phyloP scores from a whole-genome alignment of 1,140 invertebrate species.

The Drosophila melanogaster region Release_6_plus_ISO1_MT NT_033777.3:26470501-26471000 shows the following conservation, averaged over 20 bases:
- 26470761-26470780: conserved; percentile 78
- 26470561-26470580: conserved; percentile 23
- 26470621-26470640: conserved; percentile 60
- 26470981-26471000: conserved; percentile 43
- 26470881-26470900: conserved; percentile 51
- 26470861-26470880: not conserved
- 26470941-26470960: conserved; percentile 40
- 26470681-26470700: conserved; percentile 65
- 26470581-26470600: conserved; percentile 48
- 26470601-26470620: conserved; percentile 66
- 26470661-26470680: conserved; percentile 65
- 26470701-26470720: conserved; percentile 72
- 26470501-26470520: conserved; percentile 65
- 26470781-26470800: conserved; percentile 84
- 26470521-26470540: conserved; percentile 53
- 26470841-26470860: conserved; percentile 29
- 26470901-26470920: conserved; percentile 51
- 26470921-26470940: conserved; percentile 55
- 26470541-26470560: conserved; percentile 44
- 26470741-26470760: conserved; percentile 62
- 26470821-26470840: conserved; percentile 72
- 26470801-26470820: conserved; percentile 82
- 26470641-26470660: conserved; percentile 74
- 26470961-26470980: conserved; percentile 54
- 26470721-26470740: conserved; percentile 52